Evolutionary conservation across 2,888 invertebrate species (phyloP).

Genomic region (Cheilosia vernalis): DNA sequence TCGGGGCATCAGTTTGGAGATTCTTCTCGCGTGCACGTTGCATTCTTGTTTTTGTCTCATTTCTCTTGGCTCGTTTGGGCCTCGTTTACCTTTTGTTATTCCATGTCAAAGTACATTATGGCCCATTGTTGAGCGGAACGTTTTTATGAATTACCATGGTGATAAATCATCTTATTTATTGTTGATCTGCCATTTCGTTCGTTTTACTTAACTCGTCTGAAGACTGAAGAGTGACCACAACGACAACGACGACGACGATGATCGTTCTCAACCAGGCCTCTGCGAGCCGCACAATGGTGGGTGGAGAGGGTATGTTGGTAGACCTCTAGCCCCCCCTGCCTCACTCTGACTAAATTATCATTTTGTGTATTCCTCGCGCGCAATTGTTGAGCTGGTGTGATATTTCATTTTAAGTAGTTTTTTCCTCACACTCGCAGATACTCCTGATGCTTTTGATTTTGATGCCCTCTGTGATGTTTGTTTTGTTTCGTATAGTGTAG

Average conservation of each 20-base stretch:
- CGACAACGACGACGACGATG: slow-evolving; percentile 31
- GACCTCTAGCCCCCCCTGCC: slow-evolving; percentile 1
- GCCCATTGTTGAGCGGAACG: slow-evolving; percentile 76
- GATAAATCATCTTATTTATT: slow-evolving; percentile 77
- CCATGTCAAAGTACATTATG: slow-evolving; percentile 78
- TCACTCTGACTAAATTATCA: slow-evolving; percentile 27
- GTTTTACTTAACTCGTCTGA: slow-evolving; percentile 61
- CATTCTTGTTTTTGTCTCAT: slow-evolving; percentile 67
- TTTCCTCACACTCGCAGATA: slow-evolving; percentile 46
- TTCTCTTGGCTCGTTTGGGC: slow-evolving; percentile 76
- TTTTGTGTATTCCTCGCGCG: slow-evolving; percentile 44
- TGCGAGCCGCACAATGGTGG: background rate
- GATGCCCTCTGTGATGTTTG: slow-evolving; percentile 30
- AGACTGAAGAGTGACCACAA: slow-evolving; percentile 9
- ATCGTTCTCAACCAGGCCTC: slow-evolving; percentile 26
- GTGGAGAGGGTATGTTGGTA: background rate
- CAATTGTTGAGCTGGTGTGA: slow-evolving; percentile 61
- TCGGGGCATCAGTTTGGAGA: slow-evolving; percentile 24
- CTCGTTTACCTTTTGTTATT: slow-evolving; percentile 77
- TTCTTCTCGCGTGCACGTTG: slow-evolving; percentile 55
- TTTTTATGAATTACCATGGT: slow-evolving; percentile 78
- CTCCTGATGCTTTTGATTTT: slow-evolving; percentile 12
- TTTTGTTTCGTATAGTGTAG: slow-evolving; percentile 61
- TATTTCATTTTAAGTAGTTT: slow-evolving; percentile 74
- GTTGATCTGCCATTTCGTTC: slow-evolving; percentile 76